These are phyloP conservation scores for Melanerpes aurifrons DNA, from an alignment of 2,113 vertebrate genomes.

Conservation along the genomic window DNA sequence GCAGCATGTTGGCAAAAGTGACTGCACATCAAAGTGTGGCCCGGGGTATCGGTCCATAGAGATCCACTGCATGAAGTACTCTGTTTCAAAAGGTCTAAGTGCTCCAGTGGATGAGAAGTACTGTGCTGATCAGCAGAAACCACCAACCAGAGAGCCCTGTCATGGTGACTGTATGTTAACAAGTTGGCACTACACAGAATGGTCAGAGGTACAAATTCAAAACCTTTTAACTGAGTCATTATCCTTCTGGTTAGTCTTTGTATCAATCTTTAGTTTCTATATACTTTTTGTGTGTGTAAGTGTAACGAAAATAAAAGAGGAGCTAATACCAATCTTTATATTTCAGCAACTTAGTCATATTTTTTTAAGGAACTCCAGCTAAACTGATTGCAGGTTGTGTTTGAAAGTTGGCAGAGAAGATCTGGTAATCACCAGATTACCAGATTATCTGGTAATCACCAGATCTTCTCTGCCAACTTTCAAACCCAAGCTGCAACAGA, in stretches of 20 bases:
- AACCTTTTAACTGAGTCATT: background rate
- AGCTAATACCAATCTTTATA: background rate
- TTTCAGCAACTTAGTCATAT: background rate
- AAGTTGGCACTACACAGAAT: slow-evolving; percentile 93
- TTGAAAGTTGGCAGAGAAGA: background rate
- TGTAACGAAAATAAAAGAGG: background rate
- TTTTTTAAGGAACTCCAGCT: background rate
- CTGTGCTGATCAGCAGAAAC: slow-evolving; percentile 85
- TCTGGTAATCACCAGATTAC: background rate
- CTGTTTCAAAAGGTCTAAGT: slow-evolving; percentile 77
- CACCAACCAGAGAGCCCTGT: slow-evolving; percentile 85
- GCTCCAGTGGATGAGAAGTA: slow-evolving; percentile 79
- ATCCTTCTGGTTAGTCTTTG: background rate
- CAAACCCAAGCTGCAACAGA: background rate
- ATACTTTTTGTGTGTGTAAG: background rate
- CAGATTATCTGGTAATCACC: background rate
- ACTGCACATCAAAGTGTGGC: slow-evolving; percentile 91
- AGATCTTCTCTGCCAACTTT: background rate
- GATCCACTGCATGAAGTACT: slow-evolving; percentile 90
- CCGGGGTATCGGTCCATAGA: slow-evolving; percentile 87
- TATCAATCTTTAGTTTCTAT: background rate
- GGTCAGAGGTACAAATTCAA: slow-evolving; percentile 87
- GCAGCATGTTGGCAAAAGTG: slow-evolving; percentile 88
- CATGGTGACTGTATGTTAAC: slow-evolving; percentile 87
- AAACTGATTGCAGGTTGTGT: background rate